phyloP scores from a whole-genome alignment of 2,797 vertebrate species.

The Sebastes matsubarae region DNA sequence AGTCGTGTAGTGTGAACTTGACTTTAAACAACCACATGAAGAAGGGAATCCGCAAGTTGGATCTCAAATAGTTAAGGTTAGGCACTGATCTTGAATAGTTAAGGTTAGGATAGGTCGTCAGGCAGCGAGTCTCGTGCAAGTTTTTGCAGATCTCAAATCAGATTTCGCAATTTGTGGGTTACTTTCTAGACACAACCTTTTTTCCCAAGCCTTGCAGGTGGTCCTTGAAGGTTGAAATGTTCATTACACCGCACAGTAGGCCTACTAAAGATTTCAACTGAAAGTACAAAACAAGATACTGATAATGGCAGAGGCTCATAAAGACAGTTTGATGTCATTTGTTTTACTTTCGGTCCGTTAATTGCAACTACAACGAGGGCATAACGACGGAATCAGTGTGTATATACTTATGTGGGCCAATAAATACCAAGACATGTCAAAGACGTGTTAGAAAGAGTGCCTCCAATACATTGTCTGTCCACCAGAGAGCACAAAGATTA shows the following conservation, averaged over 20 bases:
- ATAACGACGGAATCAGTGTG: too few relatives aligned
- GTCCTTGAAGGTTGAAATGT: background rate
- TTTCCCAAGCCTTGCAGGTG: background rate
- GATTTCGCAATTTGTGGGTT: too few relatives aligned
- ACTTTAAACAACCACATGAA: too few relatives aligned
- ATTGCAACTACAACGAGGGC: background rate
- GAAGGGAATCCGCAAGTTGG: too few relatives aligned
- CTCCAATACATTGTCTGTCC: background rate
- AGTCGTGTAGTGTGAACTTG: too few relatives aligned
- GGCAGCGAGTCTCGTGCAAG: too few relatives aligned
- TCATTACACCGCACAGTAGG: background rate
- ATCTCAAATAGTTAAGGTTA: too few relatives aligned
- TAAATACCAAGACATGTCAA: background rate
- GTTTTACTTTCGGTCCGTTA: background rate
- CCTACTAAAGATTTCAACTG: background rate
- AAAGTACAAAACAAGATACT: background rate
- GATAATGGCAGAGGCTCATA: background rate
- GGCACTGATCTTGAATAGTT: too few relatives aligned
- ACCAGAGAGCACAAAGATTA: background rate
- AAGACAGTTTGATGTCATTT: background rate
- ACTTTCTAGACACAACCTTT: too few relatives aligned
- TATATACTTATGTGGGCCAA: background rate
- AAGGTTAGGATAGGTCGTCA: too few relatives aligned
- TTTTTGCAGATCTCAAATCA: background rate
- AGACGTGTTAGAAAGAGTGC: background rate